A percentile compares a stretch with the other conserved stretches of the same genome.
These are phyloP conservation scores for Plemyria rubiginata DNA, from an alignment of 2,888 invertebrate genomes.

Conservation along the genomic window DNA sequence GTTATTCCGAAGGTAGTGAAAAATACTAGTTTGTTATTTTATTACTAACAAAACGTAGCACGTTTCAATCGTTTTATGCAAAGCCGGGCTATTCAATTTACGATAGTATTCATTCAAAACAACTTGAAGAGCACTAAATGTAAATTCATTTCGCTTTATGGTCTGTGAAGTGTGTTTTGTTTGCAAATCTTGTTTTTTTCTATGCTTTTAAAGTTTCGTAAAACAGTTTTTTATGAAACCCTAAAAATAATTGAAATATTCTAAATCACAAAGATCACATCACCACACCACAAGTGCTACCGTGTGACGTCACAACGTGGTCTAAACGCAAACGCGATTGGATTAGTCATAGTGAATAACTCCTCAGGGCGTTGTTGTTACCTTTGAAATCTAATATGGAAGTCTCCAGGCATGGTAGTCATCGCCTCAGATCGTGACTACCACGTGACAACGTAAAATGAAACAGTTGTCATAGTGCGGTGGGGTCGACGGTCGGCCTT, in stretches of 20 bases:
- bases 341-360: too few species aligned
- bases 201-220: not conserved
- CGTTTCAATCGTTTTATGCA: constrained; percentile 16
- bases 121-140: constrained; percentile 15
- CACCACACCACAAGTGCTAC: too few species aligned
- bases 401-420: not conserved
- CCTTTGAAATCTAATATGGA: not conserved
- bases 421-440: not conserved
- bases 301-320: too few species aligned
- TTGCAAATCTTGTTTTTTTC: constrained; percentile 10
- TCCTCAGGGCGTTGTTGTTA: too few species aligned
- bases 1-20: too few species aligned
- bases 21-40: not conserved
- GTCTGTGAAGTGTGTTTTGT: constrained; percentile 31
- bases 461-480: constrained; percentile 40
- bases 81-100: constrained; percentile 29
- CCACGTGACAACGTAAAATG: constrained; percentile 47
- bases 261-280: too few species aligned
- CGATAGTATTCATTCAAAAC: constrained; percentile 16
- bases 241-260: not conserved
- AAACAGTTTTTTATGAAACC: not conserved
- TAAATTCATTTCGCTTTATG: constrained; percentile 49
- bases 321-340: too few species aligned
- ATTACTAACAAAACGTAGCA: constrained; percentile 7
- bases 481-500: constrained; percentile 78